Evolutionary conservation across 2,888 invertebrate species (phyloP).

Genomic region (Drosophila subsilvestris): DNA sequence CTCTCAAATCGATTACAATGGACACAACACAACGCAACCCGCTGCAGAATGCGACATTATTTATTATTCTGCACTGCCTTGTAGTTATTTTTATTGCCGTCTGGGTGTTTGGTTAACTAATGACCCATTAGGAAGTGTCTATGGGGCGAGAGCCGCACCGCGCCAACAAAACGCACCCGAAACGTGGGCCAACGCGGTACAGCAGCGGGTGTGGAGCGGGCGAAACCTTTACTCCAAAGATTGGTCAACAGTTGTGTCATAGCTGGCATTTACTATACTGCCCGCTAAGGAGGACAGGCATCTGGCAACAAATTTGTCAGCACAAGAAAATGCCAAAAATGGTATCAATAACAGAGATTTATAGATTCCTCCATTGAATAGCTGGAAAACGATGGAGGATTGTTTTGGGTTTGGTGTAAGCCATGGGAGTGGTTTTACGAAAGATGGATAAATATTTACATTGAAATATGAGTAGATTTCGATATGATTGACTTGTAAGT

Average conservation of each 20-base stretch:
- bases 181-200: slow-evolving; percentile 11
- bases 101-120: slow-evolving; percentile 64
- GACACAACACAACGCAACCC: slow-evolving; percentile 26
- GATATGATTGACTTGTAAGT: neutral
- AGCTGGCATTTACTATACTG: slow-evolving; percentile 29
- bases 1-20: slow-evolving; percentile 44
- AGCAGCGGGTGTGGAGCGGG: neutral
- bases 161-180: slow-evolving; percentile 25
- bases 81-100: slow-evolving; percentile 51
- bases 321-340: slow-evolving; percentile 29
- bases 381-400: slow-evolving; percentile 8
- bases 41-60: slow-evolving; percentile 48
- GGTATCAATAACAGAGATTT: slow-evolving; percentile 63
- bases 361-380: slow-evolving; percentile 59
- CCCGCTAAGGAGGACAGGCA: slow-evolving; percentile 40
- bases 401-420: slow-evolving; percentile 13
- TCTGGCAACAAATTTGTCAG: slow-evolving; percentile 45
- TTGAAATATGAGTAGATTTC: no score
- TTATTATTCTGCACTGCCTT: slow-evolving; percentile 64
- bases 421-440: neutral
- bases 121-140: slow-evolving; percentile 69
- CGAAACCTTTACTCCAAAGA: slow-evolving; percentile 27
- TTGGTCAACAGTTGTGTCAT: slow-evolving; percentile 38
- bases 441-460: neutral
- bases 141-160: slow-evolving; percentile 14